phyloP scores from a whole-genome alignment of 64 coral and sea anemone species.

The Stichodactyla helianthus region DNA sequence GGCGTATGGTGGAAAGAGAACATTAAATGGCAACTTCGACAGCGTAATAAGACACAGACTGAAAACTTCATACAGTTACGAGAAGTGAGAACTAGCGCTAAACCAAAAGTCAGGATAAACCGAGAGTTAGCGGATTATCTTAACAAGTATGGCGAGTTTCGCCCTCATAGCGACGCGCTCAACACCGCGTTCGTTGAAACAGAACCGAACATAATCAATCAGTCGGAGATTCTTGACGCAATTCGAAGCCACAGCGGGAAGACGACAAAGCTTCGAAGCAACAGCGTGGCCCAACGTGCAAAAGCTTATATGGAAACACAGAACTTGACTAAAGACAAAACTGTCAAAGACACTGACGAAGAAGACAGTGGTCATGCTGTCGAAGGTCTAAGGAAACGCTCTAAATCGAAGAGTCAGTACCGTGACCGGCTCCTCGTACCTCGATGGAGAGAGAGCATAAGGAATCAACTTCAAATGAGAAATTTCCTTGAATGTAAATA shows the following conservation, averaged over 20 bases:
- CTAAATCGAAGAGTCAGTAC: constrained; percentile 2
- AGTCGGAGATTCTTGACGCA: constrained; percentile 51
- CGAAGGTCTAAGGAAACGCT: background rate
- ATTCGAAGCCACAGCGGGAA: constrained; percentile 55
- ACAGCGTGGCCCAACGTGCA: constrained; percentile 67
- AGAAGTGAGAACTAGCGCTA: background rate
- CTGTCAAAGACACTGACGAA: constrained; percentile 1
- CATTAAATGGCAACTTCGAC: constrained; percentile 61
- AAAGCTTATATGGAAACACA: constrained; percentile 38
- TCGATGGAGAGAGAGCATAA: constrained; percentile 62
- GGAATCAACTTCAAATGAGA: constrained; percentile 73
- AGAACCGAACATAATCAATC: constrained; percentile 28
- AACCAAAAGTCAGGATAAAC: constrained; percentile 60
- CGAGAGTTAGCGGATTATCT: constrained; percentile 72
- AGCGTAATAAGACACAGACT: constrained; percentile 62
- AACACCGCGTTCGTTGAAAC: constrained; percentile 17
- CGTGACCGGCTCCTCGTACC: background rate
- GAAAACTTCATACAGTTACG: constrained; percentile 54
- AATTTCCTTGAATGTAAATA: constrained; percentile 91
- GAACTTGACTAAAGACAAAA: background rate
- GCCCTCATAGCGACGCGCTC: background rate
- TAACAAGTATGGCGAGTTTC: constrained; percentile 57
- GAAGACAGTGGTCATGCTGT: constrained; percentile 35
- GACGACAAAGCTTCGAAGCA: constrained; percentile 4
- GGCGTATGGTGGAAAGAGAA: constrained; percentile 74